Evolutionary conservation across 2,888 invertebrate species (phyloP), one percentile per base, ranked within the genome.

Genomic region (Heteromyza rotundicornis): DNA sequence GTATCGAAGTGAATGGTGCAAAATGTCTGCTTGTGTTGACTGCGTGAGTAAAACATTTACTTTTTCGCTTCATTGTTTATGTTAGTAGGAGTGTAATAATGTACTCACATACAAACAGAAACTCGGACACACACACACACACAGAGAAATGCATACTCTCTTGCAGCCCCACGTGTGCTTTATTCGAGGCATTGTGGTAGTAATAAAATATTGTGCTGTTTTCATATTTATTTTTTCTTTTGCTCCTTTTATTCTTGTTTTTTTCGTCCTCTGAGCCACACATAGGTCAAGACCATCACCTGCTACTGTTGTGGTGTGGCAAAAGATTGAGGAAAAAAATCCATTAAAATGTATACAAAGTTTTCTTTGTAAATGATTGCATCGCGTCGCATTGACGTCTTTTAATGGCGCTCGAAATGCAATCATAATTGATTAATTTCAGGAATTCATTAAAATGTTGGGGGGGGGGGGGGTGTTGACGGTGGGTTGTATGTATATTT

Each of bases 71-170:
- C n/a, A n/a, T n/a, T 32, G 32, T 32, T 12, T 32, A 32, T 32
- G 32, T 32, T 5, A 8, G 32, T 32, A 32, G 5, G 32, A 32
- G 32, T 32, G 32, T 32, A 12, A 5, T 32, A 8, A 12, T 32
- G 32, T 32, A 32, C 7, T 32, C 5, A 32, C 49, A 27, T 20
- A 50, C 55, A 14, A 27, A 32, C 51, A 35, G 32, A 32, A 35
- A 54, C 55, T 58, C 35, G 54, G 55, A 14, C 56, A 59, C 58
- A 64, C 62, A 51, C 58, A 40, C 47, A 10, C 47, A 56, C 17
- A 62, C 52, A 59, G 17, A 35, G 44, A 51, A 64, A 62, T 66
- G 63, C 56, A n/a, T n/a, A n/a, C n/a, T n/a, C n/a, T n/a, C n/a
- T 27, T 16, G 23, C 52, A 16, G 17, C 23, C 22, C 22, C 22